Base-by-base conservation (phyloP, 2,797 vertebrate genomes). In the Harpagifer antarcticus region DNA sequence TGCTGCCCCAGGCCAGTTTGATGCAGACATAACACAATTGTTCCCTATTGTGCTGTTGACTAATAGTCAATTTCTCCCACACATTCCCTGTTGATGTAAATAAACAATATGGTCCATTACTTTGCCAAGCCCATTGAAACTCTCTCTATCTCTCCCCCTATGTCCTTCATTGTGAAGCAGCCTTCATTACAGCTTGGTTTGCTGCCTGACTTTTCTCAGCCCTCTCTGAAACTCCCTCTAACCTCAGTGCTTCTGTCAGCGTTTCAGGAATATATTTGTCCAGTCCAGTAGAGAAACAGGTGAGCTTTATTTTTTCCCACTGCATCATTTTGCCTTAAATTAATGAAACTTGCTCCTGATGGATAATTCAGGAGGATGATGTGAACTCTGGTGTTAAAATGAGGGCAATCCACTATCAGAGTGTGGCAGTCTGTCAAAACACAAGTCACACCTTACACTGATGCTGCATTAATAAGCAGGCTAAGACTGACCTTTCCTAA, bases 1-100 rank as follows among this genome's bases (percentile, higher is more conserved):
- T 44, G 12, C 62, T 64, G 77, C 81, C 82, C 31, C 72, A 53
- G 73, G 86, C 85, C 60, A 72, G 66, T 86, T 70, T 86, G 84
- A 87, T 86, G 79, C 83, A 89, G 82, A 86, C 85, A 76, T 89
- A 86, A 90, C 86, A 86, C 69, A 73, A 81, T 84, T 74, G 84
- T 86, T 88, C 84, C 84, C 76, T 65, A 67, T 87, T 91, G 86
- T 83, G 72, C 61, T 65, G 69, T 74, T 88, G 90, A 93, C 83
- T 92, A 88, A 90, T 79, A 82, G 87, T 79, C 90, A 78, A 75
- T 85, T 89, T 81, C 79, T 79, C 82, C 73, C 59, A 66, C 84
- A 82, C 72, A 89, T 83, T 92, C 83, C 71, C 81, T 61, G 69
- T 87, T 84, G 83, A 86, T 91, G 92, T 91, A 92, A 94, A 92